These are phyloP conservation scores for Diogma glabrata DNA, from an alignment of 2,888 invertebrate species.

Conservation along the genomic window DNA sequence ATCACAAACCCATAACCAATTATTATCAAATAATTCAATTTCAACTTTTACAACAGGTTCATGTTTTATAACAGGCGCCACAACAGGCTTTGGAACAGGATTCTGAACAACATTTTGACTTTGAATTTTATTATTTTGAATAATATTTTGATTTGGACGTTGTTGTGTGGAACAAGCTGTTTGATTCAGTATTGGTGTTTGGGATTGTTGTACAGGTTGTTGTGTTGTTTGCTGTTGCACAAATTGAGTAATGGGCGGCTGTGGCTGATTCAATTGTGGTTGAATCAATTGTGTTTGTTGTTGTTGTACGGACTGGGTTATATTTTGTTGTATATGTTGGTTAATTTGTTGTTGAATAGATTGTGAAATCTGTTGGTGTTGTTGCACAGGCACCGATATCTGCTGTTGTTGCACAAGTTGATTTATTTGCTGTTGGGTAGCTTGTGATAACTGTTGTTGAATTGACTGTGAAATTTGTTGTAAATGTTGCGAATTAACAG, in stretches of 20 bases:
- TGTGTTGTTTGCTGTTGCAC: slow-evolving; percentile 12
- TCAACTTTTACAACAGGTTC: background rate
- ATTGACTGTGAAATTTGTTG: background rate
- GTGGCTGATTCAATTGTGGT: slow-evolving; percentile 24
- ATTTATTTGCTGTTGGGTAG: slow-evolving; percentile 37
- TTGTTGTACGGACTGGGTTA: too few relatives aligned
- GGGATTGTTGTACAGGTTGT: slow-evolving; percentile 19
- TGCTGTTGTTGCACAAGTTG: slow-evolving; percentile 22
- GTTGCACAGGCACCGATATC: slow-evolving; percentile 21
- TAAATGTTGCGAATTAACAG: too few relatives aligned
- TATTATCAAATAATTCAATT: slow-evolving; percentile 26
- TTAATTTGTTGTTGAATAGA: slow-evolving; percentile 18
- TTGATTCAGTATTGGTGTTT: slow-evolving; percentile 18
- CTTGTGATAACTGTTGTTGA: slow-evolving; percentile 8
- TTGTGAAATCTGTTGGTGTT: slow-evolving; percentile 15
- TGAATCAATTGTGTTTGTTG: slow-evolving; percentile 23
- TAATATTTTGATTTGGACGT: background rate
- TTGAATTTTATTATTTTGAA: slow-evolving; percentile 1
- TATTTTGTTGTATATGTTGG: too few relatives aligned
- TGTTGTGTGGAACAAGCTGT: background rate
- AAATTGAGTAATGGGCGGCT: slow-evolving; percentile 19
- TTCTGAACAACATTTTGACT: slow-evolving; percentile 13
- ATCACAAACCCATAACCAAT: slow-evolving; percentile 66
- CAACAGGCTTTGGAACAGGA: slow-evolving; percentile 10
- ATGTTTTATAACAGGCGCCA: background rate